Percentiles rank a stretch among this genome's conserved stretches.
Evolutionary conservation across 2,113 vertebrate genomes (phyloP).

Genomic region (Percopsis transmontana): DNA sequence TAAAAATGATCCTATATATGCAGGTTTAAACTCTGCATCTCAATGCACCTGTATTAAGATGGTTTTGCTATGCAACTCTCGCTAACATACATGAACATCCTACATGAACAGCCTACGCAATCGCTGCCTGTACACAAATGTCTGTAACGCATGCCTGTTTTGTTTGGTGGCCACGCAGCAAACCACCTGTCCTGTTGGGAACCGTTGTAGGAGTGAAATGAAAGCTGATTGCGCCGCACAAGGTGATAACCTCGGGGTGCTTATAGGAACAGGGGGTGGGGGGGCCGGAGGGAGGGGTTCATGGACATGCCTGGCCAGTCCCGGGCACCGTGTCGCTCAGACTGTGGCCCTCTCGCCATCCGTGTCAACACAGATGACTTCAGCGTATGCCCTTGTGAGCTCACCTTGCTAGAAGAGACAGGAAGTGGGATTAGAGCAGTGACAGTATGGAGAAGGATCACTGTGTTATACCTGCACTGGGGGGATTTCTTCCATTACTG

Average conservation of each 20-base stretch:
- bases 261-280: constrained; percentile 41
- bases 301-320: constrained; percentile 44
- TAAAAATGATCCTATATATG: background rate
- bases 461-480: constrained; percentile 75
- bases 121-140: background rate
- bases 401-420: constrained; percentile 82
- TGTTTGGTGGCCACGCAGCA: background rate
- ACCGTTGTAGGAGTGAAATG: constrained; percentile 21
- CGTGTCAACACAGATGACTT: constrained; percentile 78
- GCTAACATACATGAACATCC: background rate
- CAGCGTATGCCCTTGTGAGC: constrained; percentile 76
- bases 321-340: constrained; percentile 52
- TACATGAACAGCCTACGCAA: background rate
- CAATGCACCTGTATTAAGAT: background rate
- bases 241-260: constrained; percentile 57
- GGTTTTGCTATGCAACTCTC: background rate
- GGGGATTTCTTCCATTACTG: constrained; percentile 47
- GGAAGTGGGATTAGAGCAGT: constrained; percentile 69
- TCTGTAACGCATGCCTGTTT: background rate
- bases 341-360: constrained; percentile 63
- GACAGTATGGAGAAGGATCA: constrained; percentile 57
- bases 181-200: constrained; percentile 13
- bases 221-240: constrained; percentile 55
- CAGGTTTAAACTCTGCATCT: background rate
- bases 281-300: background rate